Evolutionary conservation across 2,797 vertebrate species (phyloP).

Genomic region (Paedocypris micromegethes): DNA sequence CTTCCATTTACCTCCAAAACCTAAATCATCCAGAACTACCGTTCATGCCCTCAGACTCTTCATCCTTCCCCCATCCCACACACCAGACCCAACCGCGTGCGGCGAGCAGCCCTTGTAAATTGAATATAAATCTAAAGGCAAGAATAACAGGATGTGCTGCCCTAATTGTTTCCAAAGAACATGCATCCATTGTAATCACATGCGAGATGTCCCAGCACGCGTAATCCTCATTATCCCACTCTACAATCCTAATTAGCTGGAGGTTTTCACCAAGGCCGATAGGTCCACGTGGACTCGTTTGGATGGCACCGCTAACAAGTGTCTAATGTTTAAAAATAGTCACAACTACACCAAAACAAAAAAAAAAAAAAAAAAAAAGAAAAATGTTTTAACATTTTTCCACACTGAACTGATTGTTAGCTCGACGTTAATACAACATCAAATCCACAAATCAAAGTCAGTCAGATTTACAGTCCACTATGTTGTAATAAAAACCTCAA

Average conservation of each 20-base stretch:
- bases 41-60: slow-evolving; percentile 3
- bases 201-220: slow-evolving; percentile 45
- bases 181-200: slow-evolving; percentile 39
- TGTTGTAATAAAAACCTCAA: too few relatives aligned
- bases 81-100: neutral
- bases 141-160: slow-evolving; percentile 48
- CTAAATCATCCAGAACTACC: slow-evolving; percentile 25
- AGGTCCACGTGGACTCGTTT: slow-evolving; percentile 30
- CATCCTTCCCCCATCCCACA: slow-evolving; percentile 12
- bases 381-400: neutral
- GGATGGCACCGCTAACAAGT: slow-evolving; percentile 15
- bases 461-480: too few relatives aligned
- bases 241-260: slow-evolving; percentile 35
- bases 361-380: slow-evolving; percentile 1
- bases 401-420: too few relatives aligned
- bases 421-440: too few relatives aligned
- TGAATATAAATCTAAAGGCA: slow-evolving; percentile 38
- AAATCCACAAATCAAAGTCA: too few relatives aligned
- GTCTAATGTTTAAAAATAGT: slow-evolving; percentile 10
- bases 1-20: slow-evolving; percentile 39
- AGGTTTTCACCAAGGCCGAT: slow-evolving; percentile 22
- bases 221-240: slow-evolving; percentile 52
- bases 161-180: slow-evolving; percentile 52
- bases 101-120: slow-evolving; percentile 18
- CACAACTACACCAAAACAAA: too few relatives aligned